Evolutionary conservation across 2,113 vertebrate genomes (phyloP).

Genomic region (Charina bottae): DNA sequence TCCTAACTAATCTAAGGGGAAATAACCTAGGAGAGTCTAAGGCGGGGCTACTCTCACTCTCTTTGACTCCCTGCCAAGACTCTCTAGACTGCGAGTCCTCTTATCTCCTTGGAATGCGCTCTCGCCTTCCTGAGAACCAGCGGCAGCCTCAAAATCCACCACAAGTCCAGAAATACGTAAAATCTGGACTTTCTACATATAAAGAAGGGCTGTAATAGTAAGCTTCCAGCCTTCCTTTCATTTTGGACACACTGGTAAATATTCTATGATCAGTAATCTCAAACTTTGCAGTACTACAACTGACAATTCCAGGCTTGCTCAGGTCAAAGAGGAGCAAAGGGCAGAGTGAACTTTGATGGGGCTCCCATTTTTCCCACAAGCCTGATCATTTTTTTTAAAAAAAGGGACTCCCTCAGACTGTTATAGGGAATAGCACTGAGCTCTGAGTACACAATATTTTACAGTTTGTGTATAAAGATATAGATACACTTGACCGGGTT

Average conservation of each 20-base stretch:
- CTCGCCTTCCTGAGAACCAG: too few relatives aligned
- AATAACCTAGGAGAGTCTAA: too few relatives aligned
- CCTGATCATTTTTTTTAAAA: neutral
- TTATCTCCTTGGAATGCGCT: too few relatives aligned
- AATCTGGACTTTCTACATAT: neutral
- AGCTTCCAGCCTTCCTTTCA: neutral
- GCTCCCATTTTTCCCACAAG: neutral
- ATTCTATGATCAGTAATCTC: neutral
- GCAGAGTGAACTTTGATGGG: neutral
- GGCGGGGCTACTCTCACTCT: too few relatives aligned
- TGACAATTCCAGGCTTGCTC: neutral
- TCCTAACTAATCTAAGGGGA: too few relatives aligned
- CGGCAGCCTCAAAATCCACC: too few relatives aligned
- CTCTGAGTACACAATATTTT: neutral
- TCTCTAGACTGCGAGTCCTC: too few relatives aligned
- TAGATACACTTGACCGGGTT: neutral
- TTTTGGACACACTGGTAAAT: neutral
- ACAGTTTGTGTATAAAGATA: neutral
- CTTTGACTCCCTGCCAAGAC: too few relatives aligned
- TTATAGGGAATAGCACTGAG: neutral
- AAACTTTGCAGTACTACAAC: neutral
- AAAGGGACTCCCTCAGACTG: neutral
- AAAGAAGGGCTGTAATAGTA: neutral
- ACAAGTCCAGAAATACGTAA: too few relatives aligned
- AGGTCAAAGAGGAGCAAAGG: neutral